Conservation (phyloP, 2,113 vertebrate species). For the Clinocottus analis region DNA sequence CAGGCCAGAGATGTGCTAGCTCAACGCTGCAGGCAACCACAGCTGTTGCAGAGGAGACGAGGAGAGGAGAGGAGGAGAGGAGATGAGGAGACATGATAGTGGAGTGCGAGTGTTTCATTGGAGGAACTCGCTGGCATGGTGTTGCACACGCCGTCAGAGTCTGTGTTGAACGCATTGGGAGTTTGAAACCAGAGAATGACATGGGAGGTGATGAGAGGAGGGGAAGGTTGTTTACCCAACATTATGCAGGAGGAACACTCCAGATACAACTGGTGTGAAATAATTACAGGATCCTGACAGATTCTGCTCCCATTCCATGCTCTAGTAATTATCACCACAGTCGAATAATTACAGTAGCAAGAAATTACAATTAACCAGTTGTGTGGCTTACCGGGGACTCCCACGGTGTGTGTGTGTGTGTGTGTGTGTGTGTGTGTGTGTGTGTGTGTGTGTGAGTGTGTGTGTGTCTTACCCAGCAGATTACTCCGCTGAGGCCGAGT, state of each 20-base stretch:
- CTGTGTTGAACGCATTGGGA: background rate
- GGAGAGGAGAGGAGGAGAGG: slow-evolving; percentile 15
- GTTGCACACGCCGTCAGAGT: too few species aligned
- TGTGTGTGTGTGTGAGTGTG: slow-evolving; percentile 2
- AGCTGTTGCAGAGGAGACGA: slow-evolving; percentile 63
- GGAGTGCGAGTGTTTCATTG: too few species aligned
- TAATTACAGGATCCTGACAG: slow-evolving; percentile 74
- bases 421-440: slow-evolving; percentile 20
- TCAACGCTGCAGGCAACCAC: slow-evolving; percentile 64
- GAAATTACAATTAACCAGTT: slow-evolving; percentile 81
- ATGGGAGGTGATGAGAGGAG: background rate
- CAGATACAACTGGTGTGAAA: slow-evolving; percentile 60
- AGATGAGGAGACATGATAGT: too few species aligned
- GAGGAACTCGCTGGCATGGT: too few species aligned
- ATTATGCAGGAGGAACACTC: slow-evolving; percentile 38
- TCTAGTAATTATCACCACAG: slow-evolving; percentile 82
- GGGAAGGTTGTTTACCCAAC: slow-evolving; percentile 35
- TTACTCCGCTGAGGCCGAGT: slow-evolving; percentile 68
- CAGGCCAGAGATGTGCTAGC: slow-evolving; percentile 59
- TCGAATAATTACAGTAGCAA: slow-evolving; percentile 83
- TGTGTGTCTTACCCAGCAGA: slow-evolving; percentile 44
- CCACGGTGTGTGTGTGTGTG: slow-evolving; percentile 34
- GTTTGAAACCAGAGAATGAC: background rate
- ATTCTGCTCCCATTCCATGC: slow-evolving; percentile 73
- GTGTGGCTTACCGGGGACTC: slow-evolving; percentile 74